Base-by-base conservation (phyloP, 2,888 invertebrate genomes). In the Drosophila mulleri region DNA sequence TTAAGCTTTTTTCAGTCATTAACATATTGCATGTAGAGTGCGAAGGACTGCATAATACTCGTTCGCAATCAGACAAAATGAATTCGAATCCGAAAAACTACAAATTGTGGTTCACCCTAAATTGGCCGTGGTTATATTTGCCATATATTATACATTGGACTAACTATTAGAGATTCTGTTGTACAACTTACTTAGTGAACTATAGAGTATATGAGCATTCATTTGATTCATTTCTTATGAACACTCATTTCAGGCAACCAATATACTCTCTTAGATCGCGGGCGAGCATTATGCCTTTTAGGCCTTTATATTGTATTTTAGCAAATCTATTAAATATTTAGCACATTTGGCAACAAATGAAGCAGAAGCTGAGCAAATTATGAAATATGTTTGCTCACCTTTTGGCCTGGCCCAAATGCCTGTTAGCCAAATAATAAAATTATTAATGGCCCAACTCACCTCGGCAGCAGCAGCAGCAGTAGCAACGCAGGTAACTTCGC, bases 291-390 rank as follows among this genome's bases (percentile, higher is more conserved):
- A 67, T 29, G 29, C 29, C 7, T 29, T 29, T 29, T 29, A 73
- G 29, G n/a, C 26, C 23, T 53, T 66, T 20, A 39, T 61, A 45
- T 26, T 63, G 2, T 8, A 29, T 29, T 8, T 29, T 29, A 29
- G 29, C 29, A 8, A 29, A 29, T 62, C 60, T 66, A 60, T 42
- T 50, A 50, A 50, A 32, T 63, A 58, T 60, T 80, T 79, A 63
- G 70, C 70, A 52, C 65, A 48, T 62, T 78, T 62, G 47, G 70
- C 70, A 75, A 69, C n/a, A n/a, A n/a, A n/a, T n/a, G n/a, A n/a
- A n/a, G n/a, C 59, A 75, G 56, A 53, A 56, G 39, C 16, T 59
- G 45, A 60, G 62, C 52, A 61, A 80, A 77, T 75, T 57, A 37
- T 66, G 59, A 64, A 80, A 70, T 66, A 44, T 39, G 47, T 80